Conservation (phyloP, 2,797 vertebrate genomes). For the Octomys mimax region DNA sequence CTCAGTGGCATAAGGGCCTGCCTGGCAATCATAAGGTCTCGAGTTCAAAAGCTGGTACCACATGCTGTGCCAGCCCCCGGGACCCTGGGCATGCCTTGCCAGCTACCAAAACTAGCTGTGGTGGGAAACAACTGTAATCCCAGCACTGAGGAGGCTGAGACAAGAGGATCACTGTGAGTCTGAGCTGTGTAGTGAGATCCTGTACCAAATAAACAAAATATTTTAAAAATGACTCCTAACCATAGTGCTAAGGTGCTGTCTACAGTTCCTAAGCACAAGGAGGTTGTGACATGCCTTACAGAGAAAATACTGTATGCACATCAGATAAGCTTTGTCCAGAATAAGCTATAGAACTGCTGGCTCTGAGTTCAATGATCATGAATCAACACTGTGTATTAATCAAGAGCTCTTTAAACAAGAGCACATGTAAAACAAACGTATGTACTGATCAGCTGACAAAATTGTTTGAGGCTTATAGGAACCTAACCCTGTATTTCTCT, state of each 20-base stretch:
- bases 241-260: not conserved
- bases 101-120: too few relatives aligned
- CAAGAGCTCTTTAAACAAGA: conserved; percentile 45
- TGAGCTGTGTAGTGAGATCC: too few relatives aligned
- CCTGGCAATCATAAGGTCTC: too few relatives aligned
- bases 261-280: not conserved
- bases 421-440: not conserved
- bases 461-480: not conserved
- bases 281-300: not conserved
- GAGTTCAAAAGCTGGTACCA: too few relatives aligned
- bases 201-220: too few relatives aligned
- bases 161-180: too few relatives aligned
- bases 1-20: too few relatives aligned
- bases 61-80: too few relatives aligned
- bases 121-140: too few relatives aligned
- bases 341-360: not conserved
- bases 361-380: not conserved
- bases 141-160: too few relatives aligned
- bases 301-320: not conserved
- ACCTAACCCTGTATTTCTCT: not conserved
- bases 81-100: too few relatives aligned
- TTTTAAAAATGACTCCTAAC: not conserved
- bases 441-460: not conserved
- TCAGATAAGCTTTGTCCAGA: not conserved
- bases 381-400: not conserved